Evolutionary conservation across 1,140 invertebrate genomes (phyloP).

Genomic region (Ridgeia piscesae): DNA sequence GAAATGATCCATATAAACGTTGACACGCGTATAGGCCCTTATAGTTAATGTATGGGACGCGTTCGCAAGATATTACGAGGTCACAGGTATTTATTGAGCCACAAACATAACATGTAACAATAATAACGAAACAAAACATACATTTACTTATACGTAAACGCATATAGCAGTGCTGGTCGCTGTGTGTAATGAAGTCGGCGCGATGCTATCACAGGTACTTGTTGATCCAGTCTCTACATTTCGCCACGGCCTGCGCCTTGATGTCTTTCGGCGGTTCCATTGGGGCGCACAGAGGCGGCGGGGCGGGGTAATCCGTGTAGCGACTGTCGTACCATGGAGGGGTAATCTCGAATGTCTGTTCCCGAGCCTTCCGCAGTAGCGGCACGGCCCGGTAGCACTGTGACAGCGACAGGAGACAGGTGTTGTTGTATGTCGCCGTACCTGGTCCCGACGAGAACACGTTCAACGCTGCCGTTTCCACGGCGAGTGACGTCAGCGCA

Average conservation of each 20-base stretch:
- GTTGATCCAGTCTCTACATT: background rate
- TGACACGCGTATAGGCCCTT: no score
- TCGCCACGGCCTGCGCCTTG: background rate
- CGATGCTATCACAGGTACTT: background rate
- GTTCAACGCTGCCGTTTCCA: background rate
- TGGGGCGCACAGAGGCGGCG: background rate
- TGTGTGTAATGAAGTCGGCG: background rate
- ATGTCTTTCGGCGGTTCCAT: background rate
- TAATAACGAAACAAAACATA: background rate
- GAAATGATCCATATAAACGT: no score
- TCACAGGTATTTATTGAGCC: no score
- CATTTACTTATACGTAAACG: no score
- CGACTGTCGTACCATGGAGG: background rate
- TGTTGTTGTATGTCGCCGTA: background rate
- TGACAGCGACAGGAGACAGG: background rate
- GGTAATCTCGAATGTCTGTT: background rate
- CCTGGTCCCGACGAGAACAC: background rate
- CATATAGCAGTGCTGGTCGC: background rate
- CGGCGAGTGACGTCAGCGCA: background rate
- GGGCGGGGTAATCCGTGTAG: background rate
- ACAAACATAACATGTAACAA: background rate
- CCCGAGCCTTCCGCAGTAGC: background rate
- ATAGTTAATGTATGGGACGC: no score
- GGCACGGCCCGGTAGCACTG: background rate
- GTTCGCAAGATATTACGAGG: no score